Percentiles rank a stretch among this genome's conserved stretches.
Evolutionary conservation across 2,888 invertebrate genomes (phyloP).

Genomic region (Apoderus coryli): DNA sequence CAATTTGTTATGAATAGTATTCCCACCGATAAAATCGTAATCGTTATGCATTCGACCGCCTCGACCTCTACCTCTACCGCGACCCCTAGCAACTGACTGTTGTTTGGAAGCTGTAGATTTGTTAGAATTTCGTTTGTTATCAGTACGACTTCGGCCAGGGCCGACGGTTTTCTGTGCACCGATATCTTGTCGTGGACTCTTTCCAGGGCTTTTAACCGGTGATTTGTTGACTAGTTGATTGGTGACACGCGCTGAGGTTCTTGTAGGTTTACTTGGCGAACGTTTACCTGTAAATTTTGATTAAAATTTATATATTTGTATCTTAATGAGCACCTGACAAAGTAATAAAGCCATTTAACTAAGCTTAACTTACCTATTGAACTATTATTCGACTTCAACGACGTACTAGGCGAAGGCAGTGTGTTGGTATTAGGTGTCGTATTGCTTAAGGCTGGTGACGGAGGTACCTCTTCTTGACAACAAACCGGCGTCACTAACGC

Average conservation of each 20-base stretch:
- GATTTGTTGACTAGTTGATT: conserved; percentile 49
- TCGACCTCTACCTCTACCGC: conserved; percentile 28
- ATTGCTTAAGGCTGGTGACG: conserved; percentile 22
- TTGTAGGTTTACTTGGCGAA: conserved; percentile 41
- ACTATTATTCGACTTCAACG: conserved; percentile 26
- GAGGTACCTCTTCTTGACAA: conserved; percentile 18
- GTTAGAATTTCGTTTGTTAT: conserved; percentile 21
- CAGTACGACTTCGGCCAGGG: conserved; percentile 22
- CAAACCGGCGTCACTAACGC: conserved; percentile 10
- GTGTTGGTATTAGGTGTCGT: conserved; percentile 25
- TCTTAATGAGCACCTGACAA: no score
- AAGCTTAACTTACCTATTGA: conserved; percentile 29
- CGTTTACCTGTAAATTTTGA: conserved; percentile 39
- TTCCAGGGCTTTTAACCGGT: conserved; percentile 36
- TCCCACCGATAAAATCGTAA: conserved; percentile 38
- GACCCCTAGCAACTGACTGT: conserved; percentile 23
- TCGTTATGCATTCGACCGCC: conserved; percentile 28
- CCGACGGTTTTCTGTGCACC: conserved; percentile 30
- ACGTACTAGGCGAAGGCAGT: conserved; percentile 30
- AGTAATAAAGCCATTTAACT: background rate
- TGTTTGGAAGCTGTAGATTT: conserved; percentile 27
- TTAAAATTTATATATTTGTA: no score
- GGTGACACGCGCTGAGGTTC: conserved; percentile 47
- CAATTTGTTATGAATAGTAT: conserved; percentile 65
- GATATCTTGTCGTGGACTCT: conserved; percentile 39